These are phyloP conservation scores for Pseudorectes ferrugineus DNA, from an alignment of 2,113 vertebrate species.

Conservation along the genomic window DNA sequence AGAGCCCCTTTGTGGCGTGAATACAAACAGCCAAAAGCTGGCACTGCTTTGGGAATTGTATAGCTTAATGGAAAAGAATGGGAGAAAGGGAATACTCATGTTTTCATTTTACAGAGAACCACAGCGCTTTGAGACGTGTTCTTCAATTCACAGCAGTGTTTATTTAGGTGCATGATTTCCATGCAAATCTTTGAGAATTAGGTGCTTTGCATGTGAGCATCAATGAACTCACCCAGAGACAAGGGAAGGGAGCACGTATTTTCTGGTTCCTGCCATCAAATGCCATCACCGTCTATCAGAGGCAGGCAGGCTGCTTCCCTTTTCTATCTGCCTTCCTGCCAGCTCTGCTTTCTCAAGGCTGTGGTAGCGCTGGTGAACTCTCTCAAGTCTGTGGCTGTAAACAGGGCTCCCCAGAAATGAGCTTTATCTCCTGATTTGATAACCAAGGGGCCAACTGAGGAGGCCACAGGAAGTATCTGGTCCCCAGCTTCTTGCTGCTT, in stretches of 20 bases:
- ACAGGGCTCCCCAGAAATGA: not conserved
- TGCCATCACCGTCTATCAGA: not conserved
- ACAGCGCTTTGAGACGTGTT: not conserved
- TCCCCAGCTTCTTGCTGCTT: not conserved
- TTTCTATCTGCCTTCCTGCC: slow-evolving; percentile 32
- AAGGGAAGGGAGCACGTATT: not conserved
- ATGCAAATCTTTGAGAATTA: not conserved
- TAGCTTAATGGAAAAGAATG: not conserved
- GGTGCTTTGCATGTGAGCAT: not conserved
- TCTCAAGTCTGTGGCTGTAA: not conserved
- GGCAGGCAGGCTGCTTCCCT: not conserved
- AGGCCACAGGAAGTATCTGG: not conserved
- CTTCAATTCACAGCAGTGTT: not conserved
- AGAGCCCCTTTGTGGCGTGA: not conserved
- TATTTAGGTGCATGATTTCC: not conserved
- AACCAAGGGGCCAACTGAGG: not conserved
- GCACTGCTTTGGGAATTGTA: not conserved
- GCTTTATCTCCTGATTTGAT: not conserved
- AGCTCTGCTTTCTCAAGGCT: not conserved
- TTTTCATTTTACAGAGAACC: not conserved
- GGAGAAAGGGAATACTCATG: not conserved
- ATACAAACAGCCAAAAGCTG: not conserved
- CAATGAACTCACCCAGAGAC: not conserved
- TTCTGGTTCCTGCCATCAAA: not conserved
- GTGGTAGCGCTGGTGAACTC: not conserved